A percentile compares a stretch with the other conserved stretches of the same genome.
Evolutionary conservation across 2,888 invertebrate species (phyloP).

Genomic region (Trichopoda pennipes): DNA sequence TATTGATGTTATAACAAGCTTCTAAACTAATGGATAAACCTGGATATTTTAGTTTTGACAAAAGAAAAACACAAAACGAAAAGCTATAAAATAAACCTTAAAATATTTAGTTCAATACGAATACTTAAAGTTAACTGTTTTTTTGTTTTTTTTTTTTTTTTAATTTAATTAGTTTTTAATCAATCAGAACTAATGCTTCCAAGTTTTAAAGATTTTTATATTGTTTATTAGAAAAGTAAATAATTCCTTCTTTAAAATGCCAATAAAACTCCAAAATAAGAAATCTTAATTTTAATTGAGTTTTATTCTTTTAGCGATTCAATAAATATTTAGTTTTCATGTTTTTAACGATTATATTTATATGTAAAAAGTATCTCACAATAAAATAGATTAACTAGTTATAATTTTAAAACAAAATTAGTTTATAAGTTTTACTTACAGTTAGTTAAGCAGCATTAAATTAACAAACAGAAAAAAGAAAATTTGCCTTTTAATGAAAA

Average conservation of each 20-base stretch:
- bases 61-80: conserved; percentile 36
- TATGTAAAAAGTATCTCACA: conserved; percentile 68
- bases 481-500: conserved; percentile 46
- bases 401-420: conserved; percentile 40
- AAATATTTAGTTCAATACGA: conserved; percentile 43
- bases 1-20: background rate
- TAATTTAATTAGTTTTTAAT: conserved; percentile 52
- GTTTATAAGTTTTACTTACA: conserved; percentile 18
- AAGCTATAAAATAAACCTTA: conserved; percentile 8
- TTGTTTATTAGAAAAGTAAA: conserved; percentile 43
- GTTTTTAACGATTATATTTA: conserved; percentile 47
- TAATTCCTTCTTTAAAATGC: conserved; percentile 33
- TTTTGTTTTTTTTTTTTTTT: conserved; percentile 59
- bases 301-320: conserved; percentile 28
- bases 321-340: conserved; percentile 28
- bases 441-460: conserved; percentile 11
- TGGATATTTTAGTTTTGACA: conserved; percentile 29
- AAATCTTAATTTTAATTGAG: conserved; percentile 58
- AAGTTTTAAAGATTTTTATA: conserved; percentile 52
- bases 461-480: conserved; percentile 33
- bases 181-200: conserved; percentile 67
- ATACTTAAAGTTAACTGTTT: conserved; percentile 54
- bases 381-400: conserved; percentile 25
- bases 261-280: conserved; percentile 54
- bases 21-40: background rate